Base-by-base conservation (phyloP, 2,797 vertebrate species). In the Chrysolophus pictus region DNA sequence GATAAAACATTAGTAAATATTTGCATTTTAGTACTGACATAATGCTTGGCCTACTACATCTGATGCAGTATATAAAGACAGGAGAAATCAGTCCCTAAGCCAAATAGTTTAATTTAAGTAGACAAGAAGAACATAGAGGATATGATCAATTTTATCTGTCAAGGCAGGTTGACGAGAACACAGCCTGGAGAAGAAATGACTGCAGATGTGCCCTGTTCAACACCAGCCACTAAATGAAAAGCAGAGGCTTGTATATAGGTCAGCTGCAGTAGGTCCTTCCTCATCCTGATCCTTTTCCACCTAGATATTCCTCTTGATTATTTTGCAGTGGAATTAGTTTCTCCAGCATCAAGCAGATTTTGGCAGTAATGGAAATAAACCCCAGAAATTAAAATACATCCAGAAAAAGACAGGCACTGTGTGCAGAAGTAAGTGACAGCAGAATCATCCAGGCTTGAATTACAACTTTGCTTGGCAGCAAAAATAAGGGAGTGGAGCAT, bases 361-460 rank as follows among this genome's bases (percentile, higher is more conserved):
- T 88, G 33, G 14, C 41, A 64, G 22, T 17, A 74, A 59, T 18
- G 29, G 58, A 76, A 94, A 73, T 28, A 95, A 95, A 62, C 16
- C 47, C 67, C 44, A 71, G 47, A 84, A 70, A 95, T 91, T 80
- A 69, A 91, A 94, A 84, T 37, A 19, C 16, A 93, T 49, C 23
- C 76, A 84, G 73, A 46, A 88, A 90, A 94, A 91, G 70, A 59
- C n/a, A 94, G 42, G 24, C 7, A 0, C 14, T 65, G 9, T 72
- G 9, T 58, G 33, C 51, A 90, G 87, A 91, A 92, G 80, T 49
- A 93, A 89, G 33, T 81, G 90, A 79, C 70, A 94, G 59, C n/a
- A 84, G 68, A 96, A 86, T 84, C 21, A 46, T 73, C 68, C 0
- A 0, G 62, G 87, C 90, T 83, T 84, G 74, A 93, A 91, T 94